Percentiles rank a stretch among this genome's conserved stretches.
Evolutionary conservation across 2,797 vertebrate genomes (phyloP).

Genomic region (Bufotes viridis): DNA sequence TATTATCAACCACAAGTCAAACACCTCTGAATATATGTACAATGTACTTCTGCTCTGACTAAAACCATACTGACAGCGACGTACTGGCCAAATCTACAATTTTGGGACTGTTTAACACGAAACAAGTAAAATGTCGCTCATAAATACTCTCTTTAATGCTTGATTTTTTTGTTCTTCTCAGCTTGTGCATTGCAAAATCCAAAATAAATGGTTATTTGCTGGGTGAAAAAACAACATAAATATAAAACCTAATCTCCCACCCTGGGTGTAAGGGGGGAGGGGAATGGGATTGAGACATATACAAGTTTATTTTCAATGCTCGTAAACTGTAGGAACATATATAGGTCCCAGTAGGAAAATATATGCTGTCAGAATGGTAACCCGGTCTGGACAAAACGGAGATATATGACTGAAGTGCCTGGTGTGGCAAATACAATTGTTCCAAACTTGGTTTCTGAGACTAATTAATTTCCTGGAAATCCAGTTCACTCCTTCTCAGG

Average conservation of each 20-base stretch:
- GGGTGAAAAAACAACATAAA: conserved; percentile 29
- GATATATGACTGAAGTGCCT: conserved; percentile 53
- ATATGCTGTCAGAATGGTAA: conserved; percentile 58
- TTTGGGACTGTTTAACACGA: neutral
- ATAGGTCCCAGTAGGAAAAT: conserved; percentile 60
- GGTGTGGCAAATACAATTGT: conserved; percentile 62
- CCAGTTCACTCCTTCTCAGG: conserved; percentile 62
- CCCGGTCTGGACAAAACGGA: conserved; percentile 50
- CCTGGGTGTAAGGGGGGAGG: neutral
- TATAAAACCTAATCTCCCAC: conserved; percentile 45
- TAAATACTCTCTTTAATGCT: neutral
- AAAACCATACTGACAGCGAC: conserved; percentile 13
- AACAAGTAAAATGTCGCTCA: neutral
- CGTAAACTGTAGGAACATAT: conserved; percentile 62
- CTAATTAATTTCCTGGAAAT: conserved; percentile 64
- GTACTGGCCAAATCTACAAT: neutral
- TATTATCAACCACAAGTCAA: conserved; percentile 13
- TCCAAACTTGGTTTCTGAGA: conserved; percentile 56
- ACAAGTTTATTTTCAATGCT: conserved; percentile 63
- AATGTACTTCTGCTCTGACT: conserved; percentile 5
- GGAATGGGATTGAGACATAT: conserved; percentile 28
- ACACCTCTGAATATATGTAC: conserved; percentile 44
- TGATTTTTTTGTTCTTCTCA: neutral
- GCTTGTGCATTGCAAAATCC: neutral
- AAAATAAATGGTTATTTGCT: conserved; percentile 2